Conservation (phyloP, 1,140 invertebrate genomes). For the Drosophila repleta region DNA sequence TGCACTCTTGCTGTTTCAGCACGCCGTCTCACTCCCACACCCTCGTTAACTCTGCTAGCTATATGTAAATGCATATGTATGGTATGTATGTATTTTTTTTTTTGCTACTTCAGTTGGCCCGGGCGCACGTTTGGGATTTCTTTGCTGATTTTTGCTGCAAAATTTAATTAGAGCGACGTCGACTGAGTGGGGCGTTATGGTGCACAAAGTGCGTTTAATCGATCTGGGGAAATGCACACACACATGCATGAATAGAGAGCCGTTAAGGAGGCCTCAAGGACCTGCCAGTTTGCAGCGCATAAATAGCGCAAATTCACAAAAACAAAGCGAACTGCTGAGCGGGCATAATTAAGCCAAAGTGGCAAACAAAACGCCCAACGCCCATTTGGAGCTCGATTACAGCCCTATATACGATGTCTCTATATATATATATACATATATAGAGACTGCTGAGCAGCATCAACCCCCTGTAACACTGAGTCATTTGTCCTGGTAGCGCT, state of each 20-base stretch:
- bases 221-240: constrained; percentile 64
- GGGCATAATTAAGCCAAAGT: constrained; percentile 73
- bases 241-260: constrained; percentile 13
- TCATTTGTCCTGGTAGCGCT: constrained; percentile 13
- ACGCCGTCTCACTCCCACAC: constrained; percentile 12
- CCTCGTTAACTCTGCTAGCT: constrained; percentile 4
- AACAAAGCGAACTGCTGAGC: constrained; percentile 43
- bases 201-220: constrained; percentile 62
- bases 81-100: neutral
- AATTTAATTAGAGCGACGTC: constrained; percentile 63
- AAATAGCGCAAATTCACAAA: constrained; percentile 43
- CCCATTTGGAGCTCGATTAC: constrained; percentile 40
- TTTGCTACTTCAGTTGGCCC: constrained; percentile 44
- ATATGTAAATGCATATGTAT: neutral
- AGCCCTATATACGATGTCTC: constrained; percentile 19
- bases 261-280: constrained; percentile 3
- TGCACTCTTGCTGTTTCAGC: constrained; percentile 35
- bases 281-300: constrained; percentile 35
- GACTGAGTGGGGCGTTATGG: constrained; percentile 32
- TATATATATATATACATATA: neutral
- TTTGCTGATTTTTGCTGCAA: constrained; percentile 31
- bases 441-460: constrained; percentile 12
- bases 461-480: constrained; percentile 12
- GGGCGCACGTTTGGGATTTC: constrained; percentile 48
- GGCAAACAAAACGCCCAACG: constrained; percentile 69